Base-by-base conservation (phyloP, 2,888 invertebrate species). In the Tinea semifulvella region DNA sequence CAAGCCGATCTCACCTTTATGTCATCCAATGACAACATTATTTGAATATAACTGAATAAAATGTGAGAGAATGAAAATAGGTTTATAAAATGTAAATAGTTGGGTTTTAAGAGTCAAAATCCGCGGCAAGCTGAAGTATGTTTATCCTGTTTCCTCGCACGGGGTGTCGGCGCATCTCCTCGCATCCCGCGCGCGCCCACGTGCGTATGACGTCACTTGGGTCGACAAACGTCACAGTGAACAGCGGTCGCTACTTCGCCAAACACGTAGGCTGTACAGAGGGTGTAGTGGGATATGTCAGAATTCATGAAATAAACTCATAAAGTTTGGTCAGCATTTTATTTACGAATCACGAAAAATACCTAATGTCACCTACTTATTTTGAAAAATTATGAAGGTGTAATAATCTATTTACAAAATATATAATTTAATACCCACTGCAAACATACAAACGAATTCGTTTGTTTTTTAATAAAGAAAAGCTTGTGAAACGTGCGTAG, bases 181-280 rank as follows among this genome's bases (percentile, higher is more conserved):
- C n/a, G 26, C 27, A n/a, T 27, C 27, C 14, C 43, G 43, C 31
- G 16, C 43, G 43, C 43, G 20, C 43, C 43, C 43, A 43, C 75
- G 75, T 75, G 75, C 68, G 58, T 51, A 64, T 75, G 74, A 74
- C 73, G 75, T 74, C 69, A 72, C 59, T 25, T 55, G 50, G 65
- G 57, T 58, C 56, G 55, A 52, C 58, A 40, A 60, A 73, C 75
- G 74, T 73, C 76, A 75, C 60, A 49, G 36, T 17, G 16, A 36
- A 36, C 10, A 36, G 17, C 18, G 3, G 17, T 36, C 25, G 36
- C 36, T 18, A 16, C 35, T 35, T 14, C 35, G 13, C 2, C 35
- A 35, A 35, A 31, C 17, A 18, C 17, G 36, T 36, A 18, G 36
- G 36, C 16, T 36, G 18, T 18, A 36, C 2, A 17, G 6, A 36